phyloP scores from a whole-genome alignment of 2,888 invertebrate genomes.

The Merodon equestris region DNA sequence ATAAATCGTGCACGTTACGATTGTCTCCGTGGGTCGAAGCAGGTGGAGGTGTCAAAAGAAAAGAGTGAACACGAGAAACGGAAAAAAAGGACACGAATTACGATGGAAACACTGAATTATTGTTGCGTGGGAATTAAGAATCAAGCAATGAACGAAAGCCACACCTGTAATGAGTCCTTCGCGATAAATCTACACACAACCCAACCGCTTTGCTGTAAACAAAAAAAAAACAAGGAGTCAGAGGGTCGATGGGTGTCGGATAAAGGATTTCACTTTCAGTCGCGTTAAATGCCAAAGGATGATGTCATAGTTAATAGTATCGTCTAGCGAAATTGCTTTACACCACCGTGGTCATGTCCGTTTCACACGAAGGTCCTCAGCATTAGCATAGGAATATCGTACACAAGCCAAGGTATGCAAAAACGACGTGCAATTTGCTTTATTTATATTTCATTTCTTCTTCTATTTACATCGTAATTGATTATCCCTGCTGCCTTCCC shows the following conservation, averaged over 20 bases:
- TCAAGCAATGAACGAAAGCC: slow-evolving; percentile 38
- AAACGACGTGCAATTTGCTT: slow-evolving; percentile 9
- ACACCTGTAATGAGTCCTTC: slow-evolving; percentile 40
- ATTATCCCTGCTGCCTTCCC: slow-evolving; percentile 6
- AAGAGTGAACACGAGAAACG: neutral
- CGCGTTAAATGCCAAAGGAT: slow-evolving; percentile 29
- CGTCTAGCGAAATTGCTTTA: too few relatives aligned
- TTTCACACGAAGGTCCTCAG: slow-evolving; percentile 15
- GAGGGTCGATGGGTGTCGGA: neutral
- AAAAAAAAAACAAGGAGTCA: too few relatives aligned
- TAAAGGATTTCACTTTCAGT: neutral
- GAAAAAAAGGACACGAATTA: slow-evolving; percentile 23
- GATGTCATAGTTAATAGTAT: slow-evolving; percentile 43
- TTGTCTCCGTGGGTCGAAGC: too few relatives aligned
- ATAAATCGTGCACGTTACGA: too few relatives aligned
- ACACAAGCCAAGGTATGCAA: neutral
- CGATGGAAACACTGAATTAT: slow-evolving; percentile 34
- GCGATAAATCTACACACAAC: neutral
- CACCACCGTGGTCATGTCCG: too few relatives aligned
- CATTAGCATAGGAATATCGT: slow-evolving; percentile 2
- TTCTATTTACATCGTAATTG: slow-evolving; percentile 38
- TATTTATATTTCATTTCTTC: slow-evolving; percentile 42
- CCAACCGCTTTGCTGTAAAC: too few relatives aligned
- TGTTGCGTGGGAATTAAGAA: slow-evolving; percentile 9
- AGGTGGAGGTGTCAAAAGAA: too few relatives aligned